phyloP scores from a whole-genome alignment of 2,797 vertebrate species.

The Scolopax rusticola region DNA sequence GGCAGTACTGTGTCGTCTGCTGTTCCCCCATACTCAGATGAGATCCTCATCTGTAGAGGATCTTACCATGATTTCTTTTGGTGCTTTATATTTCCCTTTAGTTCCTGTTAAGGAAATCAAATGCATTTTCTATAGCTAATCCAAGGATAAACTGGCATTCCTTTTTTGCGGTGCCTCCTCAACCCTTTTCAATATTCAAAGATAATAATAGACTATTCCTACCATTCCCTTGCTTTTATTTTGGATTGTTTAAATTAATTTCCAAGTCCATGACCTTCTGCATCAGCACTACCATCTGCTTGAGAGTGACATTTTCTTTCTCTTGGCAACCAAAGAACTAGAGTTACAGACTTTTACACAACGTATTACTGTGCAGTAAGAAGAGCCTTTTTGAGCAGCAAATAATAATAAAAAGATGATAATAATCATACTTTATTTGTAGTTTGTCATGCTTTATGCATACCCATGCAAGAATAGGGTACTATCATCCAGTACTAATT shows the following conservation, averaged over 20 bases:
- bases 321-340: conserved; percentile 27
- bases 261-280: conserved; percentile 46
- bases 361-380: not conserved
- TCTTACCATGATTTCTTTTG: not conserved
- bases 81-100: not conserved
- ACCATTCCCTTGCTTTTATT: not conserved
- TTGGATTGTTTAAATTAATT: conserved; percentile 10
- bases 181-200: not conserved
- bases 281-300: conserved; percentile 47
- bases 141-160: not conserved
- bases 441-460: not conserved
- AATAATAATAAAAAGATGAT: not conserved
- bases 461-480: not conserved
- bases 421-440: not conserved
- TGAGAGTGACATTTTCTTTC: conserved; percentile 55
- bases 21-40: not conserved
- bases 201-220: not conserved
- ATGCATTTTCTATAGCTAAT: not conserved
- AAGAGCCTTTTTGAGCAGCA: not conserved
- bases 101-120: not conserved
- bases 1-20: not conserved
- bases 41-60: not conserved
- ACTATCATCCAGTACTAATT: not conserved
- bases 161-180: not conserved
- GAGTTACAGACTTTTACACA: not conserved